Base-by-base conservation (phyloP, 2,888 invertebrate genomes). In the Blastobasis lacticolella region DNA sequence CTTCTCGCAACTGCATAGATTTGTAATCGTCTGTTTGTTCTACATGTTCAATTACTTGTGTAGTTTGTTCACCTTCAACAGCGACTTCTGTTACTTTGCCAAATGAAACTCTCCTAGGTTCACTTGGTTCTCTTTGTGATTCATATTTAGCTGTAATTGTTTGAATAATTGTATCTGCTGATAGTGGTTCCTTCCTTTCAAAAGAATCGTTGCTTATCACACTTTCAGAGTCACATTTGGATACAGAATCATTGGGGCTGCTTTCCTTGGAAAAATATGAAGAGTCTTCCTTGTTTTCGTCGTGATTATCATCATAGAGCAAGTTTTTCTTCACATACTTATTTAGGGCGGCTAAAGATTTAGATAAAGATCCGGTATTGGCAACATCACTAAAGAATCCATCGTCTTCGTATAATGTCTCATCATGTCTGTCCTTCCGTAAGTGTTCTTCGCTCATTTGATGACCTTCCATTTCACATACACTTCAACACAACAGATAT, bases 231-330 rank as follows among this genome's bases (percentile, higher is more conserved):
- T 86, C 84, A 66, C 71, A 78, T 72, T 81, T 84, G 10, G 63
- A 67, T 45, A 75, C 71, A 42, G 78, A 80, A 55, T 84, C 75
- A 57, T 78, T 82, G 9, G 87, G 86, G 52, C 81, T 86, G 48
- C 75, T 83, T 64, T 86, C 86, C 61, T 86, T 86, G 38, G 87
- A 82, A 64, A 81, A 86, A 61, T 84, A 87, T 36, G 78, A 81
- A 50, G 70, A 69, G 54, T 88, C 87, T 48, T 69, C 60, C 37
- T 62, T 60, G 23, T 64, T 66, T 52, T 73, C 72, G 40, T 62
- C 77, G 23, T 23, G 23, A 56, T 71, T 74, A 52, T 84, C 78
- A 49, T 83, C 85, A 49, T 78, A 79, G 7, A 83, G 68, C 55
- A 88, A 73, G 75, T 87, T 87, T 53, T 81, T 81, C 62, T 83